Evolutionary conservation across 2,888 invertebrate genomes (phyloP), one percentile per base, ranked within the genome.

Genomic region (Aspidapion aeneum): DNA sequence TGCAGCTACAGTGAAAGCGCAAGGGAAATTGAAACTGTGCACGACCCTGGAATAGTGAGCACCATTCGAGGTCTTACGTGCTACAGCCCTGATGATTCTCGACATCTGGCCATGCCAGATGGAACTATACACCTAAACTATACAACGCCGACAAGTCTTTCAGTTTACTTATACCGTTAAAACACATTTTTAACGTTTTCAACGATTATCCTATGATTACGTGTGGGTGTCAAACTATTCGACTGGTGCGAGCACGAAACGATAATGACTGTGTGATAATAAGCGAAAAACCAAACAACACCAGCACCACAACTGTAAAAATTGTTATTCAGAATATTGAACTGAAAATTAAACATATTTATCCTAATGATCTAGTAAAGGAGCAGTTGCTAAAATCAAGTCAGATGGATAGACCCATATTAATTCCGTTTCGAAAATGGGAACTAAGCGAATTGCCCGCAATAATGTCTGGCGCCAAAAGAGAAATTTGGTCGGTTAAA

Each of bases 381-480:
- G 18, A 62, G 16, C 16, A 64, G 35, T 52, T 66, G 9, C 48
- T 69, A 20, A 55, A 64, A 58, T 18, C 63, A 21, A 66, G 65
- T n/a, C 59, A 63, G 35, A 59, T 21, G 0, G 63, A 66, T 58
- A 7, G 17, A 57, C 64, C 62, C 1, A 65, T 68, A 20, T 49
- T 64, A 52, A 64, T 67, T 19, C 65, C 65, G 12, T 67, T 63
- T 56, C 56, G 67, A 62, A 61, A 65, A 56, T 69, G 66, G 66
- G 64, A 69, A 57, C 19, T 69, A 22, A 57, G 63, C 58, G 69
- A 68, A 64, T 55, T 65, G 1, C 69, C 69, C 0, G 1, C 62
- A 0, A 22, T 67, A 12, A 64, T 61, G 19, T 7, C 19, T n/a
- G 58, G 57, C 7, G 20, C 63, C 9, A 57, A 17, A 50, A 54